These are phyloP conservation scores for Urocolius indicus DNA, from an alignment of 2,113 vertebrate species.

Conservation along the genomic window DNA sequence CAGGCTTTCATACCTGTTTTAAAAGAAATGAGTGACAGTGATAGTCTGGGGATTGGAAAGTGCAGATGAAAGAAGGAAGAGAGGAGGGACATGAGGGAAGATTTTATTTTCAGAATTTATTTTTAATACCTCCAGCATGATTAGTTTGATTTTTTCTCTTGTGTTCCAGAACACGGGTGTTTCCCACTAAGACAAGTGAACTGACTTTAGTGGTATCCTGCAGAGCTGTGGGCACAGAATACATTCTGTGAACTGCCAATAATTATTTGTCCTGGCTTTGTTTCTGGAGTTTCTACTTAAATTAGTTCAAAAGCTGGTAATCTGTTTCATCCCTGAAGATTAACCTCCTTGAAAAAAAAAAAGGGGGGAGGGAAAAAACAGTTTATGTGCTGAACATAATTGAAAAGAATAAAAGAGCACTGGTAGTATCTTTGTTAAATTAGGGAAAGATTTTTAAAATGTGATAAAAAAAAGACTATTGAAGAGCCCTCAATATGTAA, in stretches of 20 bases:
- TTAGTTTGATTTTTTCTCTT: slow-evolving; percentile 74
- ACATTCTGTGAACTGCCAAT: slow-evolving; percentile 79
- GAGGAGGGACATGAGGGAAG: neutral
- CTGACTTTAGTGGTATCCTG: slow-evolving; percentile 76
- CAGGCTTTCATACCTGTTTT: slow-evolving; percentile 62
- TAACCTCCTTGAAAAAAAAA: slow-evolving; percentile 63
- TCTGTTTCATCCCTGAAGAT: slow-evolving; percentile 81
- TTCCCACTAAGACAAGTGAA: slow-evolving; percentile 77
- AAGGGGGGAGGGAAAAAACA: neutral
- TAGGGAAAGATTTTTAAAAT: slow-evolving; percentile 73
- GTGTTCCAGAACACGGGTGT: slow-evolving; percentile 75
- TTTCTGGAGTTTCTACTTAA: slow-evolving; percentile 80
- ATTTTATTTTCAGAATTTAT: slow-evolving; percentile 77
- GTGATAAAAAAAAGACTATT: slow-evolving; percentile 64
- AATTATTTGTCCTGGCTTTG: slow-evolving; percentile 84
- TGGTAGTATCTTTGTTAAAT: slow-evolving; percentile 68
- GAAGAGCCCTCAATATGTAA: slow-evolving; percentile 48
- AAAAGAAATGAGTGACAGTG: slow-evolving; percentile 38
- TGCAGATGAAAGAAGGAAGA: slow-evolving; percentile 1
- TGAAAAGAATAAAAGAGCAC: slow-evolving; percentile 72
- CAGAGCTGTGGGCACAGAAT: slow-evolving; percentile 74
- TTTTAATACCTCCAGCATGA: slow-evolving; percentile 64
- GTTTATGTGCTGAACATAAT: slow-evolving; percentile 58
- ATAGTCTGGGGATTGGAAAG: neutral
- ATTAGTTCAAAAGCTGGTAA: slow-evolving; percentile 81